Conservation (phyloP, 1,140 invertebrate genomes). For the Aphidius ervi region DNA sequence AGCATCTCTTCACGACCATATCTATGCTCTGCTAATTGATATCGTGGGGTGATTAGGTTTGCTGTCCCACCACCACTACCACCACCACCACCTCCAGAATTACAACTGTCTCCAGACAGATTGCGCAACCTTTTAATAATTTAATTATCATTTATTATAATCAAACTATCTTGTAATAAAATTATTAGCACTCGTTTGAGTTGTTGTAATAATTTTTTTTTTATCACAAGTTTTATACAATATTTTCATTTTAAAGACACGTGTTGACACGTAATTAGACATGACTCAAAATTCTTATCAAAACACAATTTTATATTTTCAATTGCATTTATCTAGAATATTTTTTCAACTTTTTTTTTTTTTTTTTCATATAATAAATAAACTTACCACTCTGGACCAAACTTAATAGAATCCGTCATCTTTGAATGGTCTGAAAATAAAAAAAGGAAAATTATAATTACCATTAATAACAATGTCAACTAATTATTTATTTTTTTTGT, state of each 20-base stretch:
- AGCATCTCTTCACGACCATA: slow-evolving; percentile 89
- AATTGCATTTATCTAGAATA: too few species aligned
- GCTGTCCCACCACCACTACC: slow-evolving; percentile 48
- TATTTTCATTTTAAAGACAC: too few species aligned
- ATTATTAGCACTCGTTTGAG: neutral
- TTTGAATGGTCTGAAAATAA: slow-evolving; percentile 35
- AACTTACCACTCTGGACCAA: slow-evolving; percentile 66
- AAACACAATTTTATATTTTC: neutral
- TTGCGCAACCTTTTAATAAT: slow-evolving; percentile 58
- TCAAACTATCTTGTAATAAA: neutral
- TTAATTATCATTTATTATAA: slow-evolving; percentile 1
- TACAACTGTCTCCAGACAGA: slow-evolving; percentile 55
- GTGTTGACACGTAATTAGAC: too few species aligned
- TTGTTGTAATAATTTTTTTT: too few species aligned
- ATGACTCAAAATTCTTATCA: neutral
- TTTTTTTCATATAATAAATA: neutral
- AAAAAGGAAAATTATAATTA: neutral
- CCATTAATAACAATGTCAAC: neutral
- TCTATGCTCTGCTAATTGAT: slow-evolving; percentile 69
- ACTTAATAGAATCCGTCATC: slow-evolving; percentile 71
- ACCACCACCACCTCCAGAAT: slow-evolving; percentile 46
- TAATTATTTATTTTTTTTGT: neutral
- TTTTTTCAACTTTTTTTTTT: neutral
- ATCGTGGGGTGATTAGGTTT: slow-evolving; percentile 49
- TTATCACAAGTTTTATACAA: too few species aligned